Base-by-base conservation (phyloP, 1,140 invertebrate genomes). In the Drosophila pruinosa region DNA sequence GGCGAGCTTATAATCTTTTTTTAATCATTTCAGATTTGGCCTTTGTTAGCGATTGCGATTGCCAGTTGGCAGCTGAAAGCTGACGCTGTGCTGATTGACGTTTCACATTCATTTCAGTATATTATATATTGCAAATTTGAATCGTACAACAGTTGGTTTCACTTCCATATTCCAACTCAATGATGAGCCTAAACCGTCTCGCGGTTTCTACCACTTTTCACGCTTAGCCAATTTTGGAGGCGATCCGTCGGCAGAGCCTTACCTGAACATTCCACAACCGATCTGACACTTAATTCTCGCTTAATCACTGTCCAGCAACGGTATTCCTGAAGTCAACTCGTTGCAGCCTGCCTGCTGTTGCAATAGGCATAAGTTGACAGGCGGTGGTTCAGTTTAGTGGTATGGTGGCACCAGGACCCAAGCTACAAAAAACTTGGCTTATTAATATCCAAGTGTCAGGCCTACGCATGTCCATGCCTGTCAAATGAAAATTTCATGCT, bases 241-340 rank as follows among this genome's bases (percentile, higher is more conserved):
- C 7, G 28, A 19, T 15, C 56, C 28, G 0, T 14, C 22, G 19
- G 19, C 41, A 22, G 8, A 12, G 15, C 12, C 41, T 22, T 15
- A 38, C 22, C 6, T 21, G 17, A n/a, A 50, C 38, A 75, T 80
- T 74, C 72, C 72, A 71, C 76, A 38, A 26, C 43, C 7, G 50
- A 74, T 38, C 80, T 80, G 76, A 72, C 86, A 82, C 88, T 90
- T 90, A 90, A 88, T 90, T 90, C 80, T 69, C 82, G 82, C 88
- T 90, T 90, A 90, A 90, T 90, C 88, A 90, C 79, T 90, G 88
- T 90, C 88, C 77, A 28, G 28, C 24, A 86, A 86, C 70, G 82
- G 82, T 82, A 75, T 70, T 88, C 52, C 76, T 61, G 75, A 15
- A 4, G 21, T 15, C 10, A 10, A 17, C 8, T 24, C n/a, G n/a